Evolutionary conservation across 2,113 vertebrate species (phyloP), one percentile per base, ranked within the genome.

Genomic region (Aleadryas rufinucha): DNA sequence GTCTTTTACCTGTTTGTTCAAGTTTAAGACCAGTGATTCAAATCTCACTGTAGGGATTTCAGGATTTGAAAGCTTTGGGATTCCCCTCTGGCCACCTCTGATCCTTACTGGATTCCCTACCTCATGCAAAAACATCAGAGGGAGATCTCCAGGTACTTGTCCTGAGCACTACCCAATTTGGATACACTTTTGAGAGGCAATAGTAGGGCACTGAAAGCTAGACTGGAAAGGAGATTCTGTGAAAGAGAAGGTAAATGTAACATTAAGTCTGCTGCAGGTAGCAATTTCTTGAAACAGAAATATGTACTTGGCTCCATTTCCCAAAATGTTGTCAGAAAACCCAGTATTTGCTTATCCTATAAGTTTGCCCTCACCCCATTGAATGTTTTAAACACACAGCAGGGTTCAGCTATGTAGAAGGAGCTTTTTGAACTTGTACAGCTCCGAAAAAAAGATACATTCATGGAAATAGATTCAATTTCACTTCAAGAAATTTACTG

Each of bases 1-100:
- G 9, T 64, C 44, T 64, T 84, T 89, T 65, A 94, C 91, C 56
- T 75, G 10, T 89, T 87, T 78, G n/a, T 64, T 84, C 22, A 7
- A 78, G 74, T 71, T 92, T 78, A 89, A 91, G 63, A 53, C 24
- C 19, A 10, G 23, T 22, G 26, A 82, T 19, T 89, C 52, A 94
- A 89, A 52, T 45, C 28, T 63, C 74, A n/a, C 27, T 31, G 22
- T 15, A 72, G 61, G 47, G 53, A 89, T 41, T 50, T 41, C 49
- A 90, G 68, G 45, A 74, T 7, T 45, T 71, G 53, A 85, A 88
- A 77, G 41, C 21, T 85, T 84, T 77, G 63, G 45, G 35, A 63
- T 74, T 87, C 64, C 35, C 21, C 50, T 79, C 63, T 16, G 18
- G 26, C 22, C 81, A 91, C 41, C 17, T 84, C 54, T 79, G 42